Evolutionary conservation across 53 echinoderm and acorn worm genomes (phyloP).

Genomic region (Crossaster papposus): DNA sequence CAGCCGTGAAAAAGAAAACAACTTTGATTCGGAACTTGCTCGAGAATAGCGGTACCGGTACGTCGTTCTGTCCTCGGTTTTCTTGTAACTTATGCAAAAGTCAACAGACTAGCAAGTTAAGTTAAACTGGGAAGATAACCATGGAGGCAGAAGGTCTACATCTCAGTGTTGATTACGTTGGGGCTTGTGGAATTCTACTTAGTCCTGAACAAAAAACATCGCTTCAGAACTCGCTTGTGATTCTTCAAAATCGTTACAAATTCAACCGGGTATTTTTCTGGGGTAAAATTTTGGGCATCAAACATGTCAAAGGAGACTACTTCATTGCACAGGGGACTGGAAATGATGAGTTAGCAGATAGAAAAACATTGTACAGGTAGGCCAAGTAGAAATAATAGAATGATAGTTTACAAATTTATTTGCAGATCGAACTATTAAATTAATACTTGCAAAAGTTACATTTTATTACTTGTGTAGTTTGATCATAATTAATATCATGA

Average conservation of each 20-base stretch:
- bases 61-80: background rate
- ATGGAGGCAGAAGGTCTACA: constrained; percentile 91
- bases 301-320: constrained; percentile 93
- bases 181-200: constrained; percentile 80
- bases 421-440: no score
- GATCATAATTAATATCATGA: no score
- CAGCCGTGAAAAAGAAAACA: constrained; percentile 1
- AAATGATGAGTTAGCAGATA: constrained; percentile 89
- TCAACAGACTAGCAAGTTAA: background rate
- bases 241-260: constrained; percentile 83
- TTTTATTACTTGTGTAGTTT: no score
- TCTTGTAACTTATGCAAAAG: background rate
- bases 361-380: constrained; percentile 95
- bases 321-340: constrained; percentile 95
- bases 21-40: background rate
- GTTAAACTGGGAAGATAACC: background rate
- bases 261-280: constrained; percentile 93
- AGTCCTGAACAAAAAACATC: constrained; percentile 77
- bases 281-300: constrained; percentile 91
- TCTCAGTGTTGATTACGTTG: constrained; percentile 79
- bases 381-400: no score
- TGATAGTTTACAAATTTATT: no score
- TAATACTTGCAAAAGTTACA: no score
- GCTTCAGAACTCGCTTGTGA: constrained; percentile 63
- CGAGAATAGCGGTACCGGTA: background rate